These are phyloP conservation scores for Sipha flava DNA, from an alignment of 1,140 invertebrate species.

Conservation along the genomic window DNA sequence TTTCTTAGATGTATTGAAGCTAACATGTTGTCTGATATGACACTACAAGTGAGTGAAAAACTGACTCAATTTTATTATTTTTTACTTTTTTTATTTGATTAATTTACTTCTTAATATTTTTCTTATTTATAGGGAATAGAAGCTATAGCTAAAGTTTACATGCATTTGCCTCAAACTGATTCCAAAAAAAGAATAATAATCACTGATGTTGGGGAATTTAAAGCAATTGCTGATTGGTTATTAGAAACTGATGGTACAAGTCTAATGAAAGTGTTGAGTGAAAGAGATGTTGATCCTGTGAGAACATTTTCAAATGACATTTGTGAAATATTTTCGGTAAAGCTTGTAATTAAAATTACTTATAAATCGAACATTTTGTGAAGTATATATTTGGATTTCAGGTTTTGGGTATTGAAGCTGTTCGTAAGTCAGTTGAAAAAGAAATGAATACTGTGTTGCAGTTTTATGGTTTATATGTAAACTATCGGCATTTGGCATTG, in stretches of 20 bases:
- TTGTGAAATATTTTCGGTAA: constrained; percentile 93
- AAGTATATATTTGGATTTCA: constrained; percentile 41
- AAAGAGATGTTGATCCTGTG: constrained; percentile 93
- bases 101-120: constrained; percentile 33
- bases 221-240: constrained; percentile 96
- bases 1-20: constrained; percentile 97
- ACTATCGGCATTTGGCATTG: constrained; percentile 97
- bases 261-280: constrained; percentile 94
- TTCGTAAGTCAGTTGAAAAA: constrained; percentile 97
- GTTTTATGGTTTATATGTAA: constrained; percentile 99
- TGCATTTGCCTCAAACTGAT: constrained; percentile 98
- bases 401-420: constrained; percentile 97
- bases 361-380: not conserved
- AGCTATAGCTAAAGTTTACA: constrained; percentile 93
- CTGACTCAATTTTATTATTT: constrained; percentile 84
- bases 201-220: constrained; percentile 96
- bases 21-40: constrained; percentile 98
- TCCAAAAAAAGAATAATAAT: constrained; percentile 96
- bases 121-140: constrained; percentile 57
- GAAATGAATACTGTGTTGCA: constrained; percentile 99
- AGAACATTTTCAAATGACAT: constrained; percentile 98
- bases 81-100: not conserved
- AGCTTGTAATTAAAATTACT: constrained; percentile 27
- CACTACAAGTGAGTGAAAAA: constrained; percentile 77
- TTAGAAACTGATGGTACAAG: constrained; percentile 98